Evolutionary conservation across 2,797 vertebrate genomes (phyloP), one percentile per base, ranked within the genome.

Genomic region (Vultur gryphus): DNA sequence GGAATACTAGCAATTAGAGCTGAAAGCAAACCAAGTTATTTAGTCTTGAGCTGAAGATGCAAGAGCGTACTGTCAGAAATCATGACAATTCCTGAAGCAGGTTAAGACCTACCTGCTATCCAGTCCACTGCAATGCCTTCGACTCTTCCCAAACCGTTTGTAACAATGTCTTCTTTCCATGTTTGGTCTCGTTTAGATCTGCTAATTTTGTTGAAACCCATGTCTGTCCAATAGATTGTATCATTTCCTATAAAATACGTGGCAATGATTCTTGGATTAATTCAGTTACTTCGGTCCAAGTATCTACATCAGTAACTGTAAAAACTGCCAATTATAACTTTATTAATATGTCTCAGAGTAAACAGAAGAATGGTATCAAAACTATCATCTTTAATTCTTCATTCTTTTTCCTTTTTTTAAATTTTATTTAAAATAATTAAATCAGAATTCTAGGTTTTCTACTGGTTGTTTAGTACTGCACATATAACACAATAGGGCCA

Each of bases 171-270:
- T 97, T 99, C 99, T 97, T 99, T 99, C 99, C 99, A 99, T 3
- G 99, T 99, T 94, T 99, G 99, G 89, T 99, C 99, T 80, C 99
- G 98, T 97, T 99, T 99, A 94, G 98, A 98, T 69, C 99, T 98
- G 75, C 99, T 99, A 90, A 99, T 99, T 97, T 99, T 99, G 97
- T 99, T 99, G 97, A 99, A 98, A 48, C 99, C 99, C 99, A 99
- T 99, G 95, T 99, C 99, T 79, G 99, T 99, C 99, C 99, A 99
- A 95, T 99, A 99, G 92, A 99, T 98, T 2, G 99, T 99, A 97
- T 99, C 99, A 97, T 99, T 99, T 90, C 98, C 99, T 98, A 72
- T 10, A 49, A 93, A 95, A 83, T 37, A 97, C 12, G 41, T 25
- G 61, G 8, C 71, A 64, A 37, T 13, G 35, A 69, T 17, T 37